Conservation (phyloP, 2,888 invertebrate genomes). For the Aricia artaxerxes region DNA sequence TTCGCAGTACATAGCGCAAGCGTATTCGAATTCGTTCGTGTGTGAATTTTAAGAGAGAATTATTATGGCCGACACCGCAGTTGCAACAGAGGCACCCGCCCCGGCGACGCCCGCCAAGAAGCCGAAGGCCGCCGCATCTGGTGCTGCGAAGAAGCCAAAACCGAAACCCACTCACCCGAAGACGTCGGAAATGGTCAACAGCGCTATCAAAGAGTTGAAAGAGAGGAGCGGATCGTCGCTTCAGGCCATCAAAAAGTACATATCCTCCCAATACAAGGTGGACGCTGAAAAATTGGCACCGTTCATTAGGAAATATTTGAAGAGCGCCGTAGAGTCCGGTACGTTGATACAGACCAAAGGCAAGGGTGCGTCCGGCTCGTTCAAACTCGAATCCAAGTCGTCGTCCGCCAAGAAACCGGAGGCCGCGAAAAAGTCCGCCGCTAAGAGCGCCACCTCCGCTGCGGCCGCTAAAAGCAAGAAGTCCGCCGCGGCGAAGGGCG, state of each 20-base stretch:
- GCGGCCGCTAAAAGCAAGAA: constrained; percentile 45
- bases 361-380: constrained; percentile 73
- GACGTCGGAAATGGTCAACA: constrained; percentile 76
- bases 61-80: constrained; percentile 51
- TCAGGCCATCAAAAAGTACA: constrained; percentile 82
- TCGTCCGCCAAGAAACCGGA: constrained; percentile 43
- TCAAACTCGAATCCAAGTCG: constrained; percentile 60
- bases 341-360: constrained; percentile 79
- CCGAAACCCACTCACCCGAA: constrained; percentile 56
- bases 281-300: constrained; percentile 80
- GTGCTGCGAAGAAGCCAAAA: constrained; percentile 49
- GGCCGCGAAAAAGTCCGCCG: constrained; percentile 38
- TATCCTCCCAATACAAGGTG: constrained; percentile 78
- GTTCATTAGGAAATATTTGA: constrained; percentile 80
- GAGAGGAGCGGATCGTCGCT: constrained; percentile 81
- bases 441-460: constrained; percentile 47
- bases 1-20: background rate
- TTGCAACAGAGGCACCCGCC: constrained; percentile 50
- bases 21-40: background rate
- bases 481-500: constrained; percentile 41
- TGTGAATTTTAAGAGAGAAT: no score
- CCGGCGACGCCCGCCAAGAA: constrained; percentile 54
- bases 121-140: constrained; percentile 45
- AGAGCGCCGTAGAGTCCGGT: constrained; percentile 76
- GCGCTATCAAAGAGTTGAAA: constrained; percentile 75